These are phyloP conservation scores for Tychaedon coryphoeus DNA, from an alignment of 2,113 vertebrate species.

Conservation along the genomic window DNA sequence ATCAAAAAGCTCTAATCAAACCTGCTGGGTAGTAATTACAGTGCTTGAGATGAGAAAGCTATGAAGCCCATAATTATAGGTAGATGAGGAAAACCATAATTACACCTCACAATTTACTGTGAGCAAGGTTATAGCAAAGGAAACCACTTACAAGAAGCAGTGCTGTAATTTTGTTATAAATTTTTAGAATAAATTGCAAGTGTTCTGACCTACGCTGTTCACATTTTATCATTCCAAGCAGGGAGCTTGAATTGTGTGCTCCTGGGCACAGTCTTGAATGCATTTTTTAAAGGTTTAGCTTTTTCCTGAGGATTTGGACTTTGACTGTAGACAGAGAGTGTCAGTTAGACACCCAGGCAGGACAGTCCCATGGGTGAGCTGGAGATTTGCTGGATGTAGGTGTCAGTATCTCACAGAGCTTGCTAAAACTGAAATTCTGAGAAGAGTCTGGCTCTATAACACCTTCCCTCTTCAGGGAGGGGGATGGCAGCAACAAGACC, in stretches of 20 bases:
- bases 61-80: conserved; percentile 12
- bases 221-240: not conserved
- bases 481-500: not conserved
- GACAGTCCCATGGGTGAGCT: not conserved
- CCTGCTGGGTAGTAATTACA: not conserved
- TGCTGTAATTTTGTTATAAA: not conserved
- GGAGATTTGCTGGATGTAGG: not conserved
- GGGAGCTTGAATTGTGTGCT: not conserved
- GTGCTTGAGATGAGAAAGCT: not conserved
- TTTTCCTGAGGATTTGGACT: not conserved
- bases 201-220: not conserved
- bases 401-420: not conserved
- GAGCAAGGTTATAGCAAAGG: not conserved
- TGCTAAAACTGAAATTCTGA: not conserved
- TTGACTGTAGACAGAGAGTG: not conserved
- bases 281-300: not conserved
- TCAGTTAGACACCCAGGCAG: not conserved
- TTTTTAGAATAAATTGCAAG: not conserved
- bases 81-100: conserved; percentile 1
- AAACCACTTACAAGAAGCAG: not conserved
- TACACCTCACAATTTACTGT: not conserved
- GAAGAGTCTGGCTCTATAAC: not conserved
- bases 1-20: conserved; percentile 24
- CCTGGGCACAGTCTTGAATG: not conserved
- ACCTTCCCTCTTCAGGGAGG: not conserved